Evolutionary conservation across 2,797 vertebrate genomes (phyloP).

Genomic region (Anguilla obscura): DNA sequence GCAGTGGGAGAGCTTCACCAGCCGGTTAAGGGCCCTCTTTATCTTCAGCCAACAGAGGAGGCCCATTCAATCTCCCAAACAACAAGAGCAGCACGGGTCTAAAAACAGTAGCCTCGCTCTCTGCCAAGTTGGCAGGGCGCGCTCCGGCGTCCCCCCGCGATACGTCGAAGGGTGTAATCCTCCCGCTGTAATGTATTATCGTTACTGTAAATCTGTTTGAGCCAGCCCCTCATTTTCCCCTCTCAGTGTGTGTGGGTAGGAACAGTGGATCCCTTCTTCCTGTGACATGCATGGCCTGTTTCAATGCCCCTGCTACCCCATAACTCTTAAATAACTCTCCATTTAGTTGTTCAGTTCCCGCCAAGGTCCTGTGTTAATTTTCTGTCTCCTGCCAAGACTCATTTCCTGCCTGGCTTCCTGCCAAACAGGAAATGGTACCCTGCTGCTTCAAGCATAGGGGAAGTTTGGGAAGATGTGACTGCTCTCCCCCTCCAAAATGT

Average conservation of each 20-base stretch:
- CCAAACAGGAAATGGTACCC: conserved; percentile 35
- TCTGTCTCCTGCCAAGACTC: conserved; percentile 30
- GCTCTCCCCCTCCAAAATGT: not conserved
- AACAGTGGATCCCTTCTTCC: conserved; percentile 45
- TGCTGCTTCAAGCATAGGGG: not conserved
- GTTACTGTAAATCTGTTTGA: conserved; percentile 60
- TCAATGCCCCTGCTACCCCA: conserved; percentile 39
- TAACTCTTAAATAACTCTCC: conserved; percentile 33
- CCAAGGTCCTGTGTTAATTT: conserved; percentile 31
- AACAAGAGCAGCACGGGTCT: conserved; percentile 62
- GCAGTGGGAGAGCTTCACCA: conserved; percentile 57
- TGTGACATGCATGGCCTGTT: conserved; percentile 47
- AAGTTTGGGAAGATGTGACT: not conserved
- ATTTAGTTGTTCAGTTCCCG: conserved; percentile 37
- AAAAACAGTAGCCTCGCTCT: conserved; percentile 45
- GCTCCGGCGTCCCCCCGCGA: conserved; percentile 48
- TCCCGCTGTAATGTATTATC: conserved; percentile 62
- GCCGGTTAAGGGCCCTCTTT: conserved; percentile 42
- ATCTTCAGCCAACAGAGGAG: conserved; percentile 54
- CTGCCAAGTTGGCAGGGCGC: conserved; percentile 44
- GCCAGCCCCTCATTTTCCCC: conserved; percentile 55
- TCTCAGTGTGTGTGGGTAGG: conserved; percentile 37
- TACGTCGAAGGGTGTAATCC: conserved; percentile 60
- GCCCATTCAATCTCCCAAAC: conserved; percentile 45
- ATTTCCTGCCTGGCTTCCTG: conserved; percentile 41